Evolutionary conservation across 2,888 invertebrate species (phyloP), one percentile per base, ranked within the genome.

Genomic region (Ptychoptera albimana): DNA sequence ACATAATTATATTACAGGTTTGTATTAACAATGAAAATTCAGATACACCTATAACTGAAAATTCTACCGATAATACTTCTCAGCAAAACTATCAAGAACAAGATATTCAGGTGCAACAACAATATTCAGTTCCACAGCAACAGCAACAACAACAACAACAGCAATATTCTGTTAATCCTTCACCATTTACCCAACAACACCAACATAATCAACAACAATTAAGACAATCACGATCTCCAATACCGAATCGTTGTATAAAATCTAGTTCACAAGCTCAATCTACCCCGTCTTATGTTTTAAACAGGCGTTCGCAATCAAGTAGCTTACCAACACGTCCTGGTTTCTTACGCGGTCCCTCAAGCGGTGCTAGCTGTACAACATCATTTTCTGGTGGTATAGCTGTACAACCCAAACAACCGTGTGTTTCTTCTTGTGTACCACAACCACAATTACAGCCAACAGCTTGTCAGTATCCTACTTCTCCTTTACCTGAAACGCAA

Each of bases 331-430:
- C 23, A 23, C 23, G 23, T 23, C 23, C 23, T 23, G 23, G 23
- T 23, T 23, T 23, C 23, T 23, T 23, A 7, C 23, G 23, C 23
- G 23, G 23, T 23, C 23, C 23, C 7, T 23, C 23, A 23, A 23
- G 23, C 7, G 23, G 23, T 35, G 37, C 39, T 36, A 45, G 30
- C 23, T 23, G 51, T 38, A 50, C 50, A 14, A 47, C 49, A 45
- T 45, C 50, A 42, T 49, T 50, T 45, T 39, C 51, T 43, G 48
- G 51, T 42, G 48, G 51, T 39, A 42, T 50, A 39, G 8, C 46
- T 37, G 44, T 45, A 42, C 2, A 40, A 43, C 37, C 42, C 42
- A 39, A 36, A 39, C 23, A 44, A 39, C 2, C 13, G 16, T 31
- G 13, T 36, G 34, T 34, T 29, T 31, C 42, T 30, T 13, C 45